Evolutionary conservation across 2,888 invertebrate species (phyloP).

Genomic region (Maniola hyperantus): DNA sequence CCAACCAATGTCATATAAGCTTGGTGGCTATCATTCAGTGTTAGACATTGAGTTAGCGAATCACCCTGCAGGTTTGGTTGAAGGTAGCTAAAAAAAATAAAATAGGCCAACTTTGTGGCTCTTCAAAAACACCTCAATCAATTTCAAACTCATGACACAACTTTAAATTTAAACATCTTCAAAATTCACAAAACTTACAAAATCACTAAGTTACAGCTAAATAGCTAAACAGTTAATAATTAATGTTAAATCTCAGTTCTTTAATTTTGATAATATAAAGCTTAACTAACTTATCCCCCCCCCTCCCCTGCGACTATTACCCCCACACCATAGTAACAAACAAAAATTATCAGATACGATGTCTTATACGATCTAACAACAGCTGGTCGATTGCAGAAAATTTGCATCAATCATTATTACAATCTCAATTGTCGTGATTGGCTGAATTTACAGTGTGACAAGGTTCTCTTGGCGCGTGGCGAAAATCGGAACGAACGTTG

Average conservation of each 20-base stretch:
- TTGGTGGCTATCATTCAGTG: no score
- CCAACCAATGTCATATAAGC: no score
- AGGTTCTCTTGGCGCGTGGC: no score
- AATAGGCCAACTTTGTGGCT: neutral
- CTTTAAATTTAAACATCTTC: neutral
- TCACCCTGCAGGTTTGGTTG: no score
- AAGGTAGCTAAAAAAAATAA: neutral
- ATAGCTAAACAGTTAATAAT: neutral
- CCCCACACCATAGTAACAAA: neutral
- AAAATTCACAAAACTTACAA: neutral
- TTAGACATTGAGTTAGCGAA: no score
- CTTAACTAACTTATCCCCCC: conserved; percentile 24
- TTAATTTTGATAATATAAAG: conserved; percentile 23
- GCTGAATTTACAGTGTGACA: no score
- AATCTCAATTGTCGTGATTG: no score
- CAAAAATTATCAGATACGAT: neutral
- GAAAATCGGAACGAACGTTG: no score
- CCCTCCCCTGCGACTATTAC: neutral
- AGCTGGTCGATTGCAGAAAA: no score
- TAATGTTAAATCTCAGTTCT: conserved; percentile 16
- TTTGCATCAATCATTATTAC: no score
- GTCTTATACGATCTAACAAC: neutral
- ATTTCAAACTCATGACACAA: neutral
- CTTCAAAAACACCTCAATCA: neutral
- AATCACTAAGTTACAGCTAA: neutral